These are phyloP conservation scores for Xerus inauris DNA, from an alignment of 2,113 vertebrate species.

Conservation along the genomic window DNA sequence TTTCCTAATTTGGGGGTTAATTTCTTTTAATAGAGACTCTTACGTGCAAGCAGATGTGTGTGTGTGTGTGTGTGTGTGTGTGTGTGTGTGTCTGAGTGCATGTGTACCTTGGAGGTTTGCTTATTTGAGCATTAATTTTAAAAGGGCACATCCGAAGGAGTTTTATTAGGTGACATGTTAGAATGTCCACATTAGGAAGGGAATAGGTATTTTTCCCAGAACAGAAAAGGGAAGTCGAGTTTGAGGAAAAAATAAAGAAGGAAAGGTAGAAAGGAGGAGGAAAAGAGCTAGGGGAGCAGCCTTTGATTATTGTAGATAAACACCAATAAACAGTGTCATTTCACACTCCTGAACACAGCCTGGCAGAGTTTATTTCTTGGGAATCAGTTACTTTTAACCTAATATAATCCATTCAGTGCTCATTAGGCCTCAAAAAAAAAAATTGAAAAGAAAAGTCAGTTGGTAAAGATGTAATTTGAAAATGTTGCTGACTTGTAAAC, in stretches of 20 bases:
- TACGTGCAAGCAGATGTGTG: neutral
- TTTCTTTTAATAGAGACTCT: slow-evolving; percentile 70
- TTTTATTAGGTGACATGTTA: slow-evolving; percentile 56
- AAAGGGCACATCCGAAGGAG: slow-evolving; percentile 75
- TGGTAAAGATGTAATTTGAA: neutral
- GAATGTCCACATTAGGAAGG: slow-evolving; percentile 65
- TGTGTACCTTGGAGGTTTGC: slow-evolving; percentile 73
- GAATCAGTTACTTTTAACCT: neutral
- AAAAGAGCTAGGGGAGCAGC: accelerated
- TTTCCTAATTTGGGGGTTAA: neutral
- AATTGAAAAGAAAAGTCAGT: neutral
- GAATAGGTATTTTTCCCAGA: slow-evolving; percentile 59
- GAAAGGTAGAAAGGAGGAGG: neutral
- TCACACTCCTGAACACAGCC: neutral
- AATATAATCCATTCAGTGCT: neutral
- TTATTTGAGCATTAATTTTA: slow-evolving; percentile 82
- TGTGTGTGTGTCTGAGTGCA: neutral
- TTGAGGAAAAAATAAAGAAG: neutral
- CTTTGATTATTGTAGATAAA: neutral
- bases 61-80: neutral
- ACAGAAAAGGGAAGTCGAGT: neutral
- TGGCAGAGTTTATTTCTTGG: neutral
- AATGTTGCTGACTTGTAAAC: neutral
- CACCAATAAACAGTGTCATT: accelerated
- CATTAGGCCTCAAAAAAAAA: neutral